A percentile compares a stretch with the other conserved stretches of the same genome.
These are phyloP conservation scores for Parascotia fuliginaria DNA, from an alignment of 2,888 invertebrate genomes.

Conservation along the genomic window DNA sequence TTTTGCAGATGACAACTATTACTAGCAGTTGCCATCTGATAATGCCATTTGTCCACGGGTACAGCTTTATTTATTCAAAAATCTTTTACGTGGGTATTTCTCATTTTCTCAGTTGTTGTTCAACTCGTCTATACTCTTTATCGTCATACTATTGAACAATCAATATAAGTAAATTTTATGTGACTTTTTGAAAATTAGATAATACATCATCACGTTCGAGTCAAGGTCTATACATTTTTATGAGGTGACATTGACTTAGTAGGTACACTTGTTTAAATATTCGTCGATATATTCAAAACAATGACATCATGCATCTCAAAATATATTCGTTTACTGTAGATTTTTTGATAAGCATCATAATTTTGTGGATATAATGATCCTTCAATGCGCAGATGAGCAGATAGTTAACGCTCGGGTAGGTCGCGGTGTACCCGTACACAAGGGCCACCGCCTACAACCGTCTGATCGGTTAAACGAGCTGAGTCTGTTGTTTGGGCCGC, in stretches of 20 bases:
- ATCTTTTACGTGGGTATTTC: too few species aligned
- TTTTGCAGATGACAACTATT: too few species aligned
- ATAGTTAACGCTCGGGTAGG: conserved; percentile 10
- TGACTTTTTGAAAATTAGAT: too few species aligned
- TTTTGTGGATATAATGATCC: not conserved
- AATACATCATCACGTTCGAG: not conserved
- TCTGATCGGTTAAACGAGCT: conserved; percentile 11
- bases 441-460: conserved; percentile 19
- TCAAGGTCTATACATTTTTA: conserved; percentile 30
- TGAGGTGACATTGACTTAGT: conserved; percentile 22
- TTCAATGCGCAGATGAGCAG: conserved; percentile 1
- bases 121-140: too few species aligned
- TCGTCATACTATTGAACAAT: too few species aligned
- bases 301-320: conserved; percentile 35
- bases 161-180: too few species aligned
- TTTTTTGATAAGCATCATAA: conserved; percentile 7
- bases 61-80: too few species aligned
- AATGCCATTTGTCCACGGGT: too few species aligned
- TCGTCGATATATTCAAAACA: conserved; percentile 31
- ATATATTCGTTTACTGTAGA: conserved; percentile 11
- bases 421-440: not conserved
- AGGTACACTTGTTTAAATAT: conserved; percentile 34
- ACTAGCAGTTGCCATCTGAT: too few species aligned
- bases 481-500: conserved; percentile 13
- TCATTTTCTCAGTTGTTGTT: too few species aligned